Percentiles rank a stretch among this genome's conserved stretches.
Evolutionary conservation across 2,797 vertebrate genomes (phyloP).

Genomic region (Antrozous pallidus): DNA sequence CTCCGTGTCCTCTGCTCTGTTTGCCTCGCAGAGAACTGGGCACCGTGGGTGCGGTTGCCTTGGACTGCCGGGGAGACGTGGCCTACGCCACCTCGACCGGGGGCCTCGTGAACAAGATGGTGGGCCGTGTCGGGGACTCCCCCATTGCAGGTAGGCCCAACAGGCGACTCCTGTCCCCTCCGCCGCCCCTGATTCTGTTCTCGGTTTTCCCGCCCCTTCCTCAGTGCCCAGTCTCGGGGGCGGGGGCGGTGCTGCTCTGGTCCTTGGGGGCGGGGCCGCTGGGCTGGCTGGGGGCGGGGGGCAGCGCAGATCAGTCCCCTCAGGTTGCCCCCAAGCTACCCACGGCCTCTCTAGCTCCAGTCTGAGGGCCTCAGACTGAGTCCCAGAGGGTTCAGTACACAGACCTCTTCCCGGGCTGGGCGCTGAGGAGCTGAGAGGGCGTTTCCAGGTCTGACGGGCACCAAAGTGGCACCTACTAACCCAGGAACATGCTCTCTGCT

Average conservation of each 20-base stretch:
- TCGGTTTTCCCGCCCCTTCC: neutral
- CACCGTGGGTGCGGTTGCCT: neutral
- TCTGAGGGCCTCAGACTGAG: neutral
- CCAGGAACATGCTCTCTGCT: neutral
- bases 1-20: no score
- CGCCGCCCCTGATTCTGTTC: accelerated
- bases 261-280: neutral
- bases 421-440: no score
- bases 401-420: accelerated
- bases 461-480: no score
- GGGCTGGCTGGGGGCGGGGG: neutral
- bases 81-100: neutral
- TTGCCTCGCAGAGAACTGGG: neutral
- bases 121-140: neutral
- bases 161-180: neutral
- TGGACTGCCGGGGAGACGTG: neutral
- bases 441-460: neutral
- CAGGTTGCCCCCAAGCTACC: no score
- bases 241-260: no score
- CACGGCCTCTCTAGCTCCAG: neutral
- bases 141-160: neutral
- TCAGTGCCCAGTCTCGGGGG: accelerated
- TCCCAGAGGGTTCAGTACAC: no score
- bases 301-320: no score
- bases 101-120: neutral